Percentiles rank a stretch among this genome's conserved stretches.
phyloP scores from a whole-genome alignment of 2,888 invertebrate genomes.

The Heteromyza rotundicornis region DNA sequence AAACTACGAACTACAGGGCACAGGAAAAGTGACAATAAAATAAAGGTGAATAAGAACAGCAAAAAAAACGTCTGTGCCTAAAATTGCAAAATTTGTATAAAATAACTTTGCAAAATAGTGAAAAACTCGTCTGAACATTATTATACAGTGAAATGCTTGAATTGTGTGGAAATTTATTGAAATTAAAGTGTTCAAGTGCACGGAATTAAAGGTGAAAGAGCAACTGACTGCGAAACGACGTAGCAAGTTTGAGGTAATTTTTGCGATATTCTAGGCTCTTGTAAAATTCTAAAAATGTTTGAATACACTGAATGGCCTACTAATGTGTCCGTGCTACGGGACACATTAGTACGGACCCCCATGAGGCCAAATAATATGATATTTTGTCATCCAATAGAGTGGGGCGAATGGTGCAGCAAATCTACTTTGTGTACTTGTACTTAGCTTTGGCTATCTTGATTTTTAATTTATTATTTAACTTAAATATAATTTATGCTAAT shows the following conservation, averaged over 20 bases:
- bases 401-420: not conserved
- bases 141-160: slow-evolving; percentile 20
- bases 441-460: not conserved
- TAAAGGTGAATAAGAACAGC: slow-evolving; percentile 27
- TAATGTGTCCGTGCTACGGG: not conserved
- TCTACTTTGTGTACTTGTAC: not conserved
- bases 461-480: slow-evolving; percentile 3
- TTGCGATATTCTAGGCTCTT: not conserved
- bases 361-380: not conserved
- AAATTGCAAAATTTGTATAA: slow-evolving; percentile 40
- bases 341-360: not conserved
- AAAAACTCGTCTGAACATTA: not conserved
- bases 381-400: not conserved
- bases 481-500: not conserved
- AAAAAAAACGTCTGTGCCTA: slow-evolving; percentile 48
- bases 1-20: too few relatives aligned
- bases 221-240: not conserved
- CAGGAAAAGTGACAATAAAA: slow-evolving; percentile 31
- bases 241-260: not conserved
- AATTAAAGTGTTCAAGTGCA: slow-evolving; percentile 18
- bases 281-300: not conserved
- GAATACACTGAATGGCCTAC: too few relatives aligned
- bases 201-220: not conserved
- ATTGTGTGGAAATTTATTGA: not conserved
- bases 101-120: slow-evolving; percentile 20